Evolutionary conservation across 2,797 vertebrate species (phyloP).

Genomic region (Galagoides demidoff): DNA sequence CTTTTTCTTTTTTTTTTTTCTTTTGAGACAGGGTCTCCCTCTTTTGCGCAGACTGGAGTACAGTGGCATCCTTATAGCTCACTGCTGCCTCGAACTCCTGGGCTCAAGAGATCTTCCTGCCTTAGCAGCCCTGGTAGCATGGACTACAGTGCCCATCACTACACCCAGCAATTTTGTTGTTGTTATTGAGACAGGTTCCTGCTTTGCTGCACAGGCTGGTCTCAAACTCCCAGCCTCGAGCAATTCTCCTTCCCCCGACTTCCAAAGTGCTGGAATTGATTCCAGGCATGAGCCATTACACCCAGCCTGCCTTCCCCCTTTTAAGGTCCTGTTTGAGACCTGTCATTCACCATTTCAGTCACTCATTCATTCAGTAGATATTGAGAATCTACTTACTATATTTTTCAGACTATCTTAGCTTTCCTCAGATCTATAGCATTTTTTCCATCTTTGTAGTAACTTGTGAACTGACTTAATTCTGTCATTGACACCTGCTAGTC

Average conservation of each 20-base stretch:
- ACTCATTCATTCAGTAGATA: background rate
- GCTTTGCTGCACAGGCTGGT: background rate
- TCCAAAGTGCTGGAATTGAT: background rate
- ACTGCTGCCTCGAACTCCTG: background rate
- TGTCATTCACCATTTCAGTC: background rate
- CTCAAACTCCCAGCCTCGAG: background rate
- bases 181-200: background rate
- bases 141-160: background rate
- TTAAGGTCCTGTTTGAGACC: slow-evolving; percentile 34
- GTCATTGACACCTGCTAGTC: background rate
- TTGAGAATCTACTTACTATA: background rate
- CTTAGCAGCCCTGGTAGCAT: too few relatives aligned
- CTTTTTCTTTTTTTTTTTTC: too few relatives aligned
- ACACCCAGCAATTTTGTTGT: background rate
- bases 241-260: background rate
- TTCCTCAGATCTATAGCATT: background rate
- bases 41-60: background rate
- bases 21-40: background rate
- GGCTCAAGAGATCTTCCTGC: background rate
- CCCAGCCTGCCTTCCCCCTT: background rate
- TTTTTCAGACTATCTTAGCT: background rate
- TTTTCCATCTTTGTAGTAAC: slow-evolving; percentile 22
- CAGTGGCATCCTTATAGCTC: background rate
- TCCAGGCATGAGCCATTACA: background rate
- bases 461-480: background rate